Percentiles rank a stretch among this genome's conserved stretches.
phyloP scores from a whole-genome alignment of 30 jellyfish, hydroid and myxozoan species.

The Clytia hemisphaerica region DNA sequence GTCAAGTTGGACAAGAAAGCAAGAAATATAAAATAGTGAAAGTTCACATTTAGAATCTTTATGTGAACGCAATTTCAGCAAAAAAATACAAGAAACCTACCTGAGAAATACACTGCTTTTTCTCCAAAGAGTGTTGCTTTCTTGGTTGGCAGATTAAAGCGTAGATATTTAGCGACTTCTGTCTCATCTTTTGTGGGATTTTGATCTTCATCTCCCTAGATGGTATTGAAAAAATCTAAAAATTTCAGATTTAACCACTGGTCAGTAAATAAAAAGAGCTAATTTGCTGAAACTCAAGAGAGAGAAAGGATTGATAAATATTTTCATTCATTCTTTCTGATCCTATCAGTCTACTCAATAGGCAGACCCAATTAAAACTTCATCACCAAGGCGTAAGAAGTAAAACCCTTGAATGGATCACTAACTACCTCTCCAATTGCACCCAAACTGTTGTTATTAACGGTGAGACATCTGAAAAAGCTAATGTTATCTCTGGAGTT shows the following conservation, averaged over 20 bases:
- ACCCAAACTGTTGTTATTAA: too few relatives aligned
- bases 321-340: too few relatives aligned
- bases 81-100: constrained; percentile 17
- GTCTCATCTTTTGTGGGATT: constrained; percentile 77
- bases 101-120: constrained; percentile 65
- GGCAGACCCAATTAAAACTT: too few relatives aligned
- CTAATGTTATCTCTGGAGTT: too few relatives aligned
- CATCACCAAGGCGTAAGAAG: too few relatives aligned
- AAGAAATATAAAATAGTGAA: background rate
- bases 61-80: background rate
- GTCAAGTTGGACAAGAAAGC: background rate
- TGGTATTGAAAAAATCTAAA: background rate
- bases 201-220: constrained; percentile 45
- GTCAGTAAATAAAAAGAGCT: too few relatives aligned
- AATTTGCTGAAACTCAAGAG: too few relatives aligned
- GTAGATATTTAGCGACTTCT: constrained; percentile 72
- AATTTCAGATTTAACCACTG: background rate
- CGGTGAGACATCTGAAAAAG: too few relatives aligned
- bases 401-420: too few relatives aligned
- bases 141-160: constrained; percentile 83
- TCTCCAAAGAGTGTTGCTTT: constrained; percentile 89
- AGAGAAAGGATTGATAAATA: too few relatives aligned
- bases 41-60: background rate
- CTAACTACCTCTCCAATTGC: too few relatives aligned
- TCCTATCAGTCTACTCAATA: too few relatives aligned